A percentile compares a stretch with the other conserved stretches of the same genome.
Conservation (phyloP, 2,797 vertebrate genomes). For the Oophaga sylvatica region DNA sequence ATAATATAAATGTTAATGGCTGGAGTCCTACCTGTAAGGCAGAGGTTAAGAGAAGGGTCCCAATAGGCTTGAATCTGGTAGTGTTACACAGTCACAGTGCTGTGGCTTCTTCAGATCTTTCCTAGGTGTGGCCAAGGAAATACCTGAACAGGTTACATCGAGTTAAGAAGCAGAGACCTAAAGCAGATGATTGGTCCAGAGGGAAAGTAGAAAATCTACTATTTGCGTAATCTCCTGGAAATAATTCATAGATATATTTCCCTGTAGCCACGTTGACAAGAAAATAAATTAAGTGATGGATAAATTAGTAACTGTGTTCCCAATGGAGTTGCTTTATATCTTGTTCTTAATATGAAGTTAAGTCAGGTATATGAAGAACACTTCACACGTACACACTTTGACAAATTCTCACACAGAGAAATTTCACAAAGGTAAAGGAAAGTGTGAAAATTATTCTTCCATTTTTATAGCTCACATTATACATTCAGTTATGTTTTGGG, state of each 20-base stretch:
- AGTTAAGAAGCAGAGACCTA: neutral
- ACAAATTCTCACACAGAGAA: neutral
- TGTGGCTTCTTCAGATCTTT: neutral
- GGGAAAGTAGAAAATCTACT: conserved; percentile 41
- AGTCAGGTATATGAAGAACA: neutral
- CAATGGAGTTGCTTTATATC: neutral
- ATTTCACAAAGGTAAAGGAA: neutral
- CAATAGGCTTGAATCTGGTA: neutral
- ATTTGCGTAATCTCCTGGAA: neutral
- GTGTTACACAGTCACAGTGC: neutral
- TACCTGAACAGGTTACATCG: conserved; percentile 42
- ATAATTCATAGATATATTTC: neutral
- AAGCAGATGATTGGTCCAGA: conserved; percentile 12
- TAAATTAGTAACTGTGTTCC: no score
- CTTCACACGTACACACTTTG: neutral
- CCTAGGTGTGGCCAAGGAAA: conserved; percentile 54
- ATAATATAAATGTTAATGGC: neutral
- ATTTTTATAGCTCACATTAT: neutral
- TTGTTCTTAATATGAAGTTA: neutral
- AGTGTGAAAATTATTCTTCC: no score
- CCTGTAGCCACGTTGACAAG: neutral
- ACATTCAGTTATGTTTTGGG: neutral
- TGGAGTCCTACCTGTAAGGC: conserved; percentile 49
- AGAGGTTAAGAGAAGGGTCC: conserved; percentile 20
- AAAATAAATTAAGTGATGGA: no score